These are phyloP conservation scores for Epicampocera succincta DNA, from an alignment of 2,888 invertebrate species.

Conservation along the genomic window DNA sequence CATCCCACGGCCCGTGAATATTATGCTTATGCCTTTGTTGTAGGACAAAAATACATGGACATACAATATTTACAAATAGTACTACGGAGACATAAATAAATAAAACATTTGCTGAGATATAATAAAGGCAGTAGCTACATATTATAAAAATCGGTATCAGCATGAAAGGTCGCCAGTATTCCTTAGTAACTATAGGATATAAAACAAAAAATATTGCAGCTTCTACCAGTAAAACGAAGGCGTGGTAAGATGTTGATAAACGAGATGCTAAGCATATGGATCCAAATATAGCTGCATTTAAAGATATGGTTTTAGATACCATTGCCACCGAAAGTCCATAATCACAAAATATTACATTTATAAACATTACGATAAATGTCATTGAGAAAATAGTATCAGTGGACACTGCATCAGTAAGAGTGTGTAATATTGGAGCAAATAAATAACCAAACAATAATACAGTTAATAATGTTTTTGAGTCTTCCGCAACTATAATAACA, in stretches of 20 bases:
- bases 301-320: conserved; percentile 94
- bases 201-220: conserved; percentile 94
- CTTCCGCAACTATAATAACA: conserved; percentile 82
- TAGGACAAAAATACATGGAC: conserved; percentile 88
- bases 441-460: conserved; percentile 94
- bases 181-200: conserved; percentile 89
- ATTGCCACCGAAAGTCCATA: conserved; percentile 93
- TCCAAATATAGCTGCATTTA: conserved; percentile 97
- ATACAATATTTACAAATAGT: conserved; percentile 86
- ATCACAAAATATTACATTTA: conserved; percentile 95
- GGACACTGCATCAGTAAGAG: conserved; percentile 97
- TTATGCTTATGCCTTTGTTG: conserved; percentile 93
- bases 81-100: conserved; percentile 85
- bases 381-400: conserved; percentile 98
- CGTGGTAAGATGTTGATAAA: conserved; percentile 91
- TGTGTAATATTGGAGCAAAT: conserved; percentile 95
- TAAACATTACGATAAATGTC: conserved; percentile 91
- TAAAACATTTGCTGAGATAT: conserved; percentile 84
- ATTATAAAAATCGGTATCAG: conserved; percentile 83
- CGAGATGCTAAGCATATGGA: conserved; percentile 97
- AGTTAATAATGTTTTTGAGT: conserved; percentile 89
- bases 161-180: conserved; percentile 84
- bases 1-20: conserved; percentile 99
- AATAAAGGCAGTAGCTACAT: conserved; percentile 83
- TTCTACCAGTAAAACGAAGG: conserved; percentile 94